These are phyloP conservation scores for Pedionomus torquatus DNA, from an alignment of 2,113 vertebrate genomes.

Conservation along the genomic window DNA sequence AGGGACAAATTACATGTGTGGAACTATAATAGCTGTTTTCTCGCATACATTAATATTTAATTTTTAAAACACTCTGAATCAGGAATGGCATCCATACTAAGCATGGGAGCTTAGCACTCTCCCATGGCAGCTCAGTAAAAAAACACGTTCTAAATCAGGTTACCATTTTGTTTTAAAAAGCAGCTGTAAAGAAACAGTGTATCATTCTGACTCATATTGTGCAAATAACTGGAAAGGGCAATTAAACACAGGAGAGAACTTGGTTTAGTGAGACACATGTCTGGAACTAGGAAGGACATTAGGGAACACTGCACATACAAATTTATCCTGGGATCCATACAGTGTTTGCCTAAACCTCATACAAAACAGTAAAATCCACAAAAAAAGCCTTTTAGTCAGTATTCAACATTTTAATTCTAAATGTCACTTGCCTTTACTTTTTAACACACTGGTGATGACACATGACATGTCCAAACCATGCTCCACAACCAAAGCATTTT, in stretches of 20 bases:
- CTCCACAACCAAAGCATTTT: background rate
- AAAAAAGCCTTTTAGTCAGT: background rate
- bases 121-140: background rate
- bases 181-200: background rate
- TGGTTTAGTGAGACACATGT: background rate
- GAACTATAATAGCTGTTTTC: slow-evolving; percentile 6
- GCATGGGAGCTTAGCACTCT: background rate
- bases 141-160: background rate
- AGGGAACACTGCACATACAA: background rate
- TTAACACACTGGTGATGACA: background rate
- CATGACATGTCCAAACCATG: background rate
- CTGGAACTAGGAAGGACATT: background rate
- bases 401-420: background rate
- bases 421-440: background rate
- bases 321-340: background rate
- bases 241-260: background rate
- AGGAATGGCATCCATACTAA: background rate
- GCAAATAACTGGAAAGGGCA: background rate
- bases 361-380: background rate
- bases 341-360: background rate
- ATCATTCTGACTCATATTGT: background rate
- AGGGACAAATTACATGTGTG: background rate
- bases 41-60: background rate
- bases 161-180: background rate
- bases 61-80: background rate